Evolutionary conservation across 2,113 vertebrate genomes (phyloP), one percentile per base, ranked within the genome.

Genomic region (Raphicerus campestris): DNA sequence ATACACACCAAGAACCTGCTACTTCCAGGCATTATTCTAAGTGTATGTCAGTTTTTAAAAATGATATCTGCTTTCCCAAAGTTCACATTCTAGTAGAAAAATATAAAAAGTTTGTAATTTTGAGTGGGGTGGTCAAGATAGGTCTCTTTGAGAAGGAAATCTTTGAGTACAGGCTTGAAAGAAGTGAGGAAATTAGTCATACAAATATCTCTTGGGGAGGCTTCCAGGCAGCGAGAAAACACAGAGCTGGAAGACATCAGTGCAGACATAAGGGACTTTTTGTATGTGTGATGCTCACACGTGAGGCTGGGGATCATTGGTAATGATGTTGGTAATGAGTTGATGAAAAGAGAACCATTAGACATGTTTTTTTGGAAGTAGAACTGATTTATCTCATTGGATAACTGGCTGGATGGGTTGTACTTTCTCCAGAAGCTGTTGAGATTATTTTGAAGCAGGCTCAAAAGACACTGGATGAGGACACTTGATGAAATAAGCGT

Each of bases 41-140:
- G 17, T 17, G 26, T 26, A 30, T 11, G 15, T 60, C 42, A 26
- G 0, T 49, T 6, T 81, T 66, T 86, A 42, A 19, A 89, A 80
- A 22, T 17, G 11, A 77, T 51, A 26, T 55, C 58, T 93, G 9
- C 28, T 93, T 86, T 86, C 20, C 6, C 47, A 5, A n/a, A 55
- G 30, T 32, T 95, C 83, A 93, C 16, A 70, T 56, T 94, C 55
- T 47, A 77, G 4, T n/a, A 97, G 32, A 80, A 83, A 94, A 92
- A 75, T 30, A 39, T 5, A 16, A 10, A 14, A 8, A 49, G 26
- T 8, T 51, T 91, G 0, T 32, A 58, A 58, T 91, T 95, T 90
- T 78, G 63, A 93, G 70, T 60, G 78, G 11, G 10, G 4, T 45
- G 15, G 8, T 92, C 35, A 82, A 32, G 14, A 80, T 13, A 56